These are phyloP conservation scores for Trididemnum miniatum DNA, from an alignment of 23 tunicate species.

Conservation along the genomic window DNA sequence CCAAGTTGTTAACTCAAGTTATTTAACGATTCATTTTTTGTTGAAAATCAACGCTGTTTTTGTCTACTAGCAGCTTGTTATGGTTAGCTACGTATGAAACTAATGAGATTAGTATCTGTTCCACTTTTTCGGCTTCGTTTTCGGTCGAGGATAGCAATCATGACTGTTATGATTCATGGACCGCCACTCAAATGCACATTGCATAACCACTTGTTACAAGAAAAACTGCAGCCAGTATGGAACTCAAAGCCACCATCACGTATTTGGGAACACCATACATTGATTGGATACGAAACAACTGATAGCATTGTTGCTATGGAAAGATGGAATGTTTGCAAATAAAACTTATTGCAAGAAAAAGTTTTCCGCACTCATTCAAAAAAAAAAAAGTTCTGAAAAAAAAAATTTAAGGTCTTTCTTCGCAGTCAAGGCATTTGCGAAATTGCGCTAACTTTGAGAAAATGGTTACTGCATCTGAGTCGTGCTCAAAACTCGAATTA, in stretches of 20 bases:
- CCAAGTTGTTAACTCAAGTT: background rate
- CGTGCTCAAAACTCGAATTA: background rate
- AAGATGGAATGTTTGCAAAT: constrained; percentile 1
- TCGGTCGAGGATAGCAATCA: background rate
- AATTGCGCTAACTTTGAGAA: background rate
- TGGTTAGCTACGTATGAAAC: background rate
- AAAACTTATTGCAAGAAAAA: no score
- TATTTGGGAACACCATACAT: background rate
- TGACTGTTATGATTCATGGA: constrained; percentile 6
- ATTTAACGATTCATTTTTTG: background rate
- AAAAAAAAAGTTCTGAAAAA: no score
- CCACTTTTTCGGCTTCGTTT: background rate
- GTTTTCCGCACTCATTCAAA: no score
- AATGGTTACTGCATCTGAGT: background rate
- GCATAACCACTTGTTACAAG: background rate
- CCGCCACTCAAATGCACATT: constrained; percentile 1
- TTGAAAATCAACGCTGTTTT: background rate
- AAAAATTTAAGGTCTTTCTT: background rate
- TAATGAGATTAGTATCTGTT: background rate
- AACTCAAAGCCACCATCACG: background rate
- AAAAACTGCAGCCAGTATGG: background rate
- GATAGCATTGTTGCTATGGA: background rate
- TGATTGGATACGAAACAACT: background rate
- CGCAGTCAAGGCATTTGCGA: constrained; percentile 8
- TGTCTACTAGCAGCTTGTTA: no score